phyloP scores from a whole-genome alignment of 2,797 vertebrate genomes.

The Odontamblyopus rebecca region DNA sequence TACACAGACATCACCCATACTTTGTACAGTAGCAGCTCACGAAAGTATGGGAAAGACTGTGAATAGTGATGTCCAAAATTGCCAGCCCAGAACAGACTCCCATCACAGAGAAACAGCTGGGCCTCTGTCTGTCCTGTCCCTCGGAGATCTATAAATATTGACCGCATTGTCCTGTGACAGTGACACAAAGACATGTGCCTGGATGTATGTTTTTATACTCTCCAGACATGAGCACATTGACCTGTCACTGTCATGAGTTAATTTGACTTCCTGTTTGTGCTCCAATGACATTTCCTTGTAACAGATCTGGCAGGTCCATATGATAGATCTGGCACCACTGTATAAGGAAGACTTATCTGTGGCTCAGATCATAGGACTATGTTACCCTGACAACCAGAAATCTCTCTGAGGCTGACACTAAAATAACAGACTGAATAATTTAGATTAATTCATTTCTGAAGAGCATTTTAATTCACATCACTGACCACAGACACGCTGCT shows the following conservation, averaged over 20 bases:
- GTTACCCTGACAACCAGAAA: constrained; percentile 77
- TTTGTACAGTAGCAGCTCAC: constrained; percentile 16
- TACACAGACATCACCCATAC: constrained; percentile 17
- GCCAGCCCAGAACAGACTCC: constrained; percentile 42
- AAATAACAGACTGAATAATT: constrained; percentile 81
- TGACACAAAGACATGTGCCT: constrained; percentile 30
- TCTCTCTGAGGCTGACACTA: constrained; percentile 60
- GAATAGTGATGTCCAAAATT: constrained; percentile 41
- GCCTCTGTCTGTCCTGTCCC: constrained; percentile 63
- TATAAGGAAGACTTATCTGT: constrained; percentile 45
- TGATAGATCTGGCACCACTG: not conserved
- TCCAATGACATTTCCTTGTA: constrained; percentile 35
- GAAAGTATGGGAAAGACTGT: constrained; percentile 28
- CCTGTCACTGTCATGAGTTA: constrained; percentile 1
- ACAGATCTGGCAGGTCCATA: constrained; percentile 28
- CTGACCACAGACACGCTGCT: constrained; percentile 53
- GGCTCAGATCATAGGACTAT: constrained; percentile 60
- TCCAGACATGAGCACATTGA: constrained; percentile 1
- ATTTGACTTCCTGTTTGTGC: constrained; percentile 1
- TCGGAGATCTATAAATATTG: constrained; percentile 63
- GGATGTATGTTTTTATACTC: constrained; percentile 22
- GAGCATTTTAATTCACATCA: constrained; percentile 70
- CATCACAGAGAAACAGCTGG: constrained; percentile 62
- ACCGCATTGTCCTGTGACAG: constrained; percentile 14
- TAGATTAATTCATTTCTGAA: constrained; percentile 76